Conservation (phyloP, 2,888 invertebrate species). For the Prionchulus punctatus region DNA sequence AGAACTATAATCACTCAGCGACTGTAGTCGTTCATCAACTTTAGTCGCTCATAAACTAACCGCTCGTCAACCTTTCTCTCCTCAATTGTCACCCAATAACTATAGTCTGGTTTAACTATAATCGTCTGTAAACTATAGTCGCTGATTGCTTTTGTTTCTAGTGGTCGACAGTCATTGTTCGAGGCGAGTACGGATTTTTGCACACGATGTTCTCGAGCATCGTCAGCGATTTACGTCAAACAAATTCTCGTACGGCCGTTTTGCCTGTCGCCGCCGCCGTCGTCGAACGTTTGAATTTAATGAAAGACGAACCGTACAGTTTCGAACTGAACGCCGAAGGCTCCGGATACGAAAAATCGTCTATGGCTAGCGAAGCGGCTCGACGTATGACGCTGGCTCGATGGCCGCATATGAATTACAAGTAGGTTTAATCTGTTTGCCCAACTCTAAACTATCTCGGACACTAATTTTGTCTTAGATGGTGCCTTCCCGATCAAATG, state of each 20-base stretch:
- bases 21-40: no score
- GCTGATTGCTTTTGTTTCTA: neutral
- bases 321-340: conserved; percentile 3
- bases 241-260: neutral
- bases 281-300: conserved; percentile 7
- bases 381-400: conserved; percentile 73
- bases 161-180: neutral
- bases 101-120: neutral
- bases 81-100: no score
- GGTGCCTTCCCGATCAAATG: conserved; percentile 89
- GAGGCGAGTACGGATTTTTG: neutral
- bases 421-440: conserved; percentile 42
- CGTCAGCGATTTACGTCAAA: neutral
- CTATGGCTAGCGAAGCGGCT: conserved; percentile 80
- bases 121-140: no score
- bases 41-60: no score
- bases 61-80: no score
- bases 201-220: neutral
- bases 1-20: no score
- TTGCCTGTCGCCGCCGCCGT: conserved; percentile 4
- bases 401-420: conserved; percentile 94
- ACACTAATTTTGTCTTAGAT: conserved; percentile 43
- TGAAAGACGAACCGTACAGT: neutral
- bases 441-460: neutral
- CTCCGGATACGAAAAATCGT: conserved; percentile 31